phyloP scores from a whole-genome alignment of 2,113 vertebrate species.

The Onychorhynchus coronatus region DNA sequence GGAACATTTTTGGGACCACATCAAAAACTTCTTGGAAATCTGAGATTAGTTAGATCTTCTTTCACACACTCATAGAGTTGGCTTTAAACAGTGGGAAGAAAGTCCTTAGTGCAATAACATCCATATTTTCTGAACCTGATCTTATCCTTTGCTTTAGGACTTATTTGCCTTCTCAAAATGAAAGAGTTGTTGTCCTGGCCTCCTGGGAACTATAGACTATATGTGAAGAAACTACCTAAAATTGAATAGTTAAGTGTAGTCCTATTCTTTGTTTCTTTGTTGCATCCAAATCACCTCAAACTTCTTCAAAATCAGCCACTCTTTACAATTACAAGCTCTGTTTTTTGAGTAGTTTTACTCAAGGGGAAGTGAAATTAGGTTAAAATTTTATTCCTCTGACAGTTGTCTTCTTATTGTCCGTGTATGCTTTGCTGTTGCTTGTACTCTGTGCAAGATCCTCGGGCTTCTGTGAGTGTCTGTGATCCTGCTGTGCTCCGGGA shows the following conservation, averaged over 20 bases:
- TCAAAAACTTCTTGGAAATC: not conserved
- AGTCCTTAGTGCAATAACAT: not conserved
- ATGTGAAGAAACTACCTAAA: not conserved
- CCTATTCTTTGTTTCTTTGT: not conserved
- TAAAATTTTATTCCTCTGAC: not conserved
- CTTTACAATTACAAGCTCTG: not conserved
- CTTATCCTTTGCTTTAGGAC: not conserved
- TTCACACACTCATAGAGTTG: not conserved
- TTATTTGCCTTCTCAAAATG: not conserved
- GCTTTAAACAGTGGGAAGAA: not conserved
- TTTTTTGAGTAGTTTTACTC: not conserved
- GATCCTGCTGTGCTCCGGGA: not conserved
- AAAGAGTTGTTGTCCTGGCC: rapidly evolving
- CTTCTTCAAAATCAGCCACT: not conserved
- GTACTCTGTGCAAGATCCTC: not conserved
- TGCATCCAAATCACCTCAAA: not conserved
- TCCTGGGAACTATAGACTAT: not conserved
- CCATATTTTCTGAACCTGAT: not conserved
- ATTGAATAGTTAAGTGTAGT: not conserved
- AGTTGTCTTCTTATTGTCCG: not conserved
- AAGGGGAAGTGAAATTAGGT: not conserved
- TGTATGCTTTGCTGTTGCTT: not conserved
- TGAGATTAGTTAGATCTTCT: not conserved
- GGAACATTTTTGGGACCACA: not conserved
- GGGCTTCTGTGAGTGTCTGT: not conserved